Evolutionary conservation across 2,888 invertebrate species (phyloP).

Genomic region (Spodoptera picta): DNA sequence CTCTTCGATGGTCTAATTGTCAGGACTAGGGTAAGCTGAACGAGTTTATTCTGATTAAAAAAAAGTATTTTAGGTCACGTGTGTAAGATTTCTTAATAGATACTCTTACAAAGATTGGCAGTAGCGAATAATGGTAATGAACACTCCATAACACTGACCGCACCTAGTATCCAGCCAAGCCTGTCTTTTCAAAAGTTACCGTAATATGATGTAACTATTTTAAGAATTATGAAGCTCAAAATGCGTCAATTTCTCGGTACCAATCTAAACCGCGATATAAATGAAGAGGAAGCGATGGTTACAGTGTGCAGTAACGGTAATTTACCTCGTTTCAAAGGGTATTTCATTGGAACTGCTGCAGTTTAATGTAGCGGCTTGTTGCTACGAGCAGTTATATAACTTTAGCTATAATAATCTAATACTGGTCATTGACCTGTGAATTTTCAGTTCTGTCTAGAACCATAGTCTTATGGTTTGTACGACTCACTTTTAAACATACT

Average conservation of each 20-base stretch:
- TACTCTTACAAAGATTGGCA: too few species aligned
- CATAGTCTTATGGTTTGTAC: background rate
- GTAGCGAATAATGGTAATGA: too few species aligned
- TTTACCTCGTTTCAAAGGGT: conserved; percentile 15
- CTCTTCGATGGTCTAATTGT: too few species aligned
- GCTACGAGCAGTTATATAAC: background rate
- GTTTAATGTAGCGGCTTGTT: conserved; percentile 30
- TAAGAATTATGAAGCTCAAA: background rate
- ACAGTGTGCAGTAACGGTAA: conserved; percentile 9
- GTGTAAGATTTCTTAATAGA: too few species aligned
- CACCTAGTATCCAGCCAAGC: too few species aligned
- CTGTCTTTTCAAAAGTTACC: too few species aligned
- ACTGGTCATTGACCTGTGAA: conserved; percentile 6
- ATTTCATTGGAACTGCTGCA: conserved; percentile 21
- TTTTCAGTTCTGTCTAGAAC: background rate
- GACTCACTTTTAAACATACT: too few species aligned
- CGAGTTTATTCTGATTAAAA: too few species aligned
- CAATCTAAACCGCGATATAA: background rate
- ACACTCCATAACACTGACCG: too few species aligned
- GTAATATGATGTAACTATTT: conserved; percentile 2
- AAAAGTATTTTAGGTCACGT: too few species aligned
- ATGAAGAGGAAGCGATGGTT: conserved; percentile 19
- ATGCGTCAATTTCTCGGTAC: conserved; percentile 1
- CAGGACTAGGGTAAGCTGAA: too few species aligned
- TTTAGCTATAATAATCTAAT: background rate